phyloP scores from a whole-genome alignment of 35 echinoderm and acorn worm species.

The Heliocidaris erythrogramma region DNA sequence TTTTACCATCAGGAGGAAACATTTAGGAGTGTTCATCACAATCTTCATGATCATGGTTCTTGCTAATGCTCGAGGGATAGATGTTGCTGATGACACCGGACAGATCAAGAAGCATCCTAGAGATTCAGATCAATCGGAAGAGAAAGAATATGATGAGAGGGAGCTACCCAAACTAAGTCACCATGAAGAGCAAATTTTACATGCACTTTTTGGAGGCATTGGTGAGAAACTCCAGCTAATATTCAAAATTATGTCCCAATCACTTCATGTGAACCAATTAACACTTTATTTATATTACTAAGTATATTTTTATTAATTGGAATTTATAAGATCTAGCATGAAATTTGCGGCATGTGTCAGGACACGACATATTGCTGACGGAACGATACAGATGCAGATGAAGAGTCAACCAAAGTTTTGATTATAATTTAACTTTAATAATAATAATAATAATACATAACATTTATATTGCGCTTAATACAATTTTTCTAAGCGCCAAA shows the following conservation, averaged over 20 bases:
- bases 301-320: background rate
- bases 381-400: too few relatives aligned
- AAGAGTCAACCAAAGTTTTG: background rate
- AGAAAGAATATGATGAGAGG: background rate
- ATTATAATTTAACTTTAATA: background rate
- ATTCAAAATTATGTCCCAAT: background rate
- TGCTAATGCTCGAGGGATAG: background rate
- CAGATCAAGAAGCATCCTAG: background rate
- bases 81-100: background rate
- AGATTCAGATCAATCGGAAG: background rate
- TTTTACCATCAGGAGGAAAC: background rate
- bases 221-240: constrained; percentile 19
- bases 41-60: background rate
- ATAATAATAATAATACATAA: too few relatives aligned
- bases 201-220: constrained; percentile 52
- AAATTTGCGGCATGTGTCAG: too few relatives aligned
- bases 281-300: background rate
- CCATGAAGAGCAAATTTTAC: background rate
- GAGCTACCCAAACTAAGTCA: background rate
- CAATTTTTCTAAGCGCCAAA: too few relatives aligned
- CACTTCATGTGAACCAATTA: background rate
- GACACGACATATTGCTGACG: too few relatives aligned
- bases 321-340: background rate
- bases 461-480: too few relatives aligned
- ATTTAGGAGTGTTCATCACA: background rate